Conservation (phyloP, 2,888 invertebrate genomes). For the Scotopteryx bipunctaria region DNA sequence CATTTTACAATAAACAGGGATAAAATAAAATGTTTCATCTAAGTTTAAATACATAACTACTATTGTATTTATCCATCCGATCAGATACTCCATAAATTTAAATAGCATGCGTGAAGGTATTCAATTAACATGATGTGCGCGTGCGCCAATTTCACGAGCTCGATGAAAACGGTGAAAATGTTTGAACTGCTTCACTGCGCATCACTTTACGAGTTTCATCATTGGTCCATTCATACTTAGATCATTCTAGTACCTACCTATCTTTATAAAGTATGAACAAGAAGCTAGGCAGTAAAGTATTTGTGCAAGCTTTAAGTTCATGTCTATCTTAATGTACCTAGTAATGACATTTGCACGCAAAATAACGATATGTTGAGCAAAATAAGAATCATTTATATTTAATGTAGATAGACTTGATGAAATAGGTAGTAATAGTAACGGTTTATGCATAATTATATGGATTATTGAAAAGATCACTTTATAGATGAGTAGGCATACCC, state of each 20-base stretch:
- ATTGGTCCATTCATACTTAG: conserved; percentile 17
- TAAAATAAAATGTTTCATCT: too few relatives aligned
- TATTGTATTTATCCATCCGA: conserved; percentile 29
- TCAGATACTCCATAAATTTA: conserved; percentile 62
- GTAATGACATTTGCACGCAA: too few relatives aligned
- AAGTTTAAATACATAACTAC: background rate
- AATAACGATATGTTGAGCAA: too few relatives aligned
- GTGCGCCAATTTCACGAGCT: conserved; percentile 75
- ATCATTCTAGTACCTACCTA: conserved; percentile 4
- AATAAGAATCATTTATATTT: too few relatives aligned
- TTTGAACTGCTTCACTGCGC: conserved; percentile 65
- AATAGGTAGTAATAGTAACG: background rate
- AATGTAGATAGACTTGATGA: background rate
- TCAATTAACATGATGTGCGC: conserved; percentile 65
- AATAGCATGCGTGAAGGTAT: conserved; percentile 75
- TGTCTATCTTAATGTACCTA: too few relatives aligned
- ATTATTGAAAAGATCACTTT: too few relatives aligned
- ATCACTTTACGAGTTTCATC: conserved; percentile 29
- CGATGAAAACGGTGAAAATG: conserved; percentile 77
- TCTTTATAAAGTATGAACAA: too few relatives aligned
- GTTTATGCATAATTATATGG: too few relatives aligned
- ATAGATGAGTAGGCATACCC: background rate
- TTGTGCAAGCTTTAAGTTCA: too few relatives aligned
- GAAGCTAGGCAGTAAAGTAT: background rate
- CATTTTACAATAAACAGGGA: too few relatives aligned